Conservation (phyloP, 2,888 invertebrate genomes). For the Conistra vaccinii region DNA sequence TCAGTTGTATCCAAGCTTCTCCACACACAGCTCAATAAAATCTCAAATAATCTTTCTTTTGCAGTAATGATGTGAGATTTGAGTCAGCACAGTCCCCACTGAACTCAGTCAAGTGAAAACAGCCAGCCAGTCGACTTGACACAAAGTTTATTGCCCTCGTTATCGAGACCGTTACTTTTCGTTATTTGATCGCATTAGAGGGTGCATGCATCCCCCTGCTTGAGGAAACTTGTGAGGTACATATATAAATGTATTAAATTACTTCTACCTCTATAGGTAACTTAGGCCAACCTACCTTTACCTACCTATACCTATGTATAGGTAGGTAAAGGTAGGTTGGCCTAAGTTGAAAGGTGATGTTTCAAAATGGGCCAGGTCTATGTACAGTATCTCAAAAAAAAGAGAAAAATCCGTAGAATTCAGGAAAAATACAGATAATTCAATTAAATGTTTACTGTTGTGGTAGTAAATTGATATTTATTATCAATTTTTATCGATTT, state of each 20-base stretch:
- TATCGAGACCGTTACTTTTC: constrained; percentile 86
- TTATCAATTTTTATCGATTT: too few relatives aligned
- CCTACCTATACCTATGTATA: too few relatives aligned
- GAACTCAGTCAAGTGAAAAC: constrained; percentile 84
- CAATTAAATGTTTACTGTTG: too few relatives aligned
- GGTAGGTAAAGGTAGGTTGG: not conserved
- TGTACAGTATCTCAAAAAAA: too few relatives aligned
- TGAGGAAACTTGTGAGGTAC: constrained; percentile 42
- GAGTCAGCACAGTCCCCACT: constrained; percentile 68
- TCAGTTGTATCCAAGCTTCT: not conserved
- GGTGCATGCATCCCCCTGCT: constrained; percentile 71
- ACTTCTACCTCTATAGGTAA: constrained; percentile 15
- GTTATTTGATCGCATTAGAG: constrained; percentile 89
- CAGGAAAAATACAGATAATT: too few relatives aligned
- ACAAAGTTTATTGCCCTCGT: constrained; percentile 86
- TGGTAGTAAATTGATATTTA: too few relatives aligned
- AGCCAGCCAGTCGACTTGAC: constrained; percentile 81
- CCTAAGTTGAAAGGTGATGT: too few relatives aligned
- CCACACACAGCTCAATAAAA: constrained; percentile 24
- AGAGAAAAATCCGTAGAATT: too few relatives aligned
- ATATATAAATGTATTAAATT: constrained; percentile 31
- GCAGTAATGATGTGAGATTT: constrained; percentile 51
- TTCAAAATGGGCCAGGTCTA: too few relatives aligned
- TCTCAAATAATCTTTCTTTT: constrained; percentile 31
- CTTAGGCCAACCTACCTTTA: too few relatives aligned